Percentiles rank a stretch among this genome's conserved stretches.
Evolutionary conservation across 2,888 invertebrate species (phyloP).

Genomic region (Cryptus armator): DNA sequence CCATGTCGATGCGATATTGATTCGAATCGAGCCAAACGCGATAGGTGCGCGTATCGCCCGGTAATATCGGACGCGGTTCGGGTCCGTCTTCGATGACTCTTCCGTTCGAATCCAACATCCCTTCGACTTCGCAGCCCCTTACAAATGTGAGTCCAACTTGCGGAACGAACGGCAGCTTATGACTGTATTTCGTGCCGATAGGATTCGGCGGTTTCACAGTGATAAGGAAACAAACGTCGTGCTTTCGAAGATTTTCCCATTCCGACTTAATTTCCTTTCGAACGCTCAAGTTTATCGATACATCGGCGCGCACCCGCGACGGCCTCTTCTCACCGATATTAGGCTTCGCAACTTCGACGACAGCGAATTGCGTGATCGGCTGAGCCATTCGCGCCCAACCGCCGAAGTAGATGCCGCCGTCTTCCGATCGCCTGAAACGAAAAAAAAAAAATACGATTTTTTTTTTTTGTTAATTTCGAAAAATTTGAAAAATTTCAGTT

Average conservation of each 20-base stretch:
- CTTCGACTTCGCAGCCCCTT: slow-evolving; percentile 99
- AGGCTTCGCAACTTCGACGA: slow-evolving; percentile 97
- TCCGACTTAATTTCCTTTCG: slow-evolving; percentile 96
- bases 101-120: slow-evolving; percentile 98
- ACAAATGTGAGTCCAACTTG: slow-evolving; percentile 97
- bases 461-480: background rate
- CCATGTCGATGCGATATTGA: slow-evolving; percentile 98
- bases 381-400: slow-evolving; percentile 99
- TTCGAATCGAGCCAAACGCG: slow-evolving; percentile 98
- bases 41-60: slow-evolving; percentile 96
- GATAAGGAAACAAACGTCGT: slow-evolving; percentile 98
- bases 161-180: slow-evolving; percentile 94
- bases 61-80: slow-evolving; percentile 94
- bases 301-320: slow-evolving; percentile 97
- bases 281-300: slow-evolving; percentile 96
- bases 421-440: slow-evolving; percentile 91
- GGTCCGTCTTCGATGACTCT: slow-evolving; percentile 98
- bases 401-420: slow-evolving; percentile 94
- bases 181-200: slow-evolving; percentile 94
- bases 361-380: slow-evolving; percentile 95
- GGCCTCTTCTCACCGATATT: slow-evolving; percentile 98
- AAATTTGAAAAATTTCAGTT: too few relatives aligned
- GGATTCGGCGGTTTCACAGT: slow-evolving; percentile 94
- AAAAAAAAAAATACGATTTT: background rate
- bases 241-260: slow-evolving; percentile 98